phyloP scores from a whole-genome alignment of 2,797 vertebrate genomes.

The Ctenopoma kingsleyae region DNA sequence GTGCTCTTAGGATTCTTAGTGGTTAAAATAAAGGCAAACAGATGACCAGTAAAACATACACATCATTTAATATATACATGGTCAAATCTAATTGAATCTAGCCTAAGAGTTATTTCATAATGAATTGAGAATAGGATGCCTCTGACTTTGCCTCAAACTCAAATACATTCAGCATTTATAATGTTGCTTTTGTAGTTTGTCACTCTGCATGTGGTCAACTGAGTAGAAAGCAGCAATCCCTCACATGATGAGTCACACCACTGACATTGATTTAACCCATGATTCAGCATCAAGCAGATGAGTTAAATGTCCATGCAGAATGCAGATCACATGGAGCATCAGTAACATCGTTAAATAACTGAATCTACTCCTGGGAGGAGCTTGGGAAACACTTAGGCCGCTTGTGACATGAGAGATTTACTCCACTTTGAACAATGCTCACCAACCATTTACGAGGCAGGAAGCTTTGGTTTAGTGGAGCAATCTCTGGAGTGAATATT shows the following conservation, averaged over 20 bases:
- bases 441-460: slow-evolving; percentile 62
- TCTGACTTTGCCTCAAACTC: not conserved
- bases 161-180: not conserved
- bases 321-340: slow-evolving; percentile 1
- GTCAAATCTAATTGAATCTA: not conserved
- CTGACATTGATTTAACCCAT: not conserved
- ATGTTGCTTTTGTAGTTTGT: slow-evolving; percentile 12
- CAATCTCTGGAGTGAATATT: slow-evolving; percentile 60
- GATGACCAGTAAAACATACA: no score
- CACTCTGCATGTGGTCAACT: slow-evolving; percentile 28
- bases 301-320: slow-evolving; percentile 24
- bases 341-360: slow-evolving; percentile 39
- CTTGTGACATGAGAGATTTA: slow-evolving; percentile 64
- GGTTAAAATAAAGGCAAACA: no score
- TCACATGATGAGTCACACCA: slow-evolving; percentile 23
- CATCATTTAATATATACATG: no score
- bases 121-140: not conserved
- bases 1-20: no score
- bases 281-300: slow-evolving; percentile 6
- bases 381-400: slow-evolving; percentile 49
- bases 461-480: slow-evolving; percentile 65
- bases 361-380: slow-evolving; percentile 29
- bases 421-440: slow-evolving; percentile 67
- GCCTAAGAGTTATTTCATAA: not conserved
- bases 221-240: slow-evolving; percentile 11